Evolutionary conservation across 2,888 invertebrate genomes (phyloP), one percentile per base, ranked within the genome.

Genomic region (Drosophila acutilabella): DNA sequence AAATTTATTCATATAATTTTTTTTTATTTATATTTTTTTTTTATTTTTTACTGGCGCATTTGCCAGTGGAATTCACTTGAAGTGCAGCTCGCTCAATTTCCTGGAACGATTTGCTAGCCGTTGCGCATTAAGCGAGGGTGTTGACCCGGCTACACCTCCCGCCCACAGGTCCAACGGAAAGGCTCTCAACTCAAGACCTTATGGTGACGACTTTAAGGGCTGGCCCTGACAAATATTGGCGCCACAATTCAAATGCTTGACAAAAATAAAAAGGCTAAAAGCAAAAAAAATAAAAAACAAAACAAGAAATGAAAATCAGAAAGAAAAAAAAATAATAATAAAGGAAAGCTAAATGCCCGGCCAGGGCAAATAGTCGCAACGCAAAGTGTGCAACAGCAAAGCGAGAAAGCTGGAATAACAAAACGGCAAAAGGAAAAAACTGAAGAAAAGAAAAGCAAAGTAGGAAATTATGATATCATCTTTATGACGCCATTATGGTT

Each of bases 401-500:
- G 62, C 54, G 57, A 44, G 58, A 67, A 71, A 74, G 51, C 42
- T 42, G 50, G 56, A 60, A 65, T 50, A 70, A 64, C 70, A 70
- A 70, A 71, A 59, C 57, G 57, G 41, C 47, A 50, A 52, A 69
- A 71, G 64, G 64, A 61, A 72, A 83, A 80, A 78, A 68, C 86
- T 84, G 30, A 30, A 30, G 30, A 30, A 69, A 74, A 65, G 68
- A 59, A 72, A 83, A 80, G 81, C 70, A 88, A 81, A 81, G 88
- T 78, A 81, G 88, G 81, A 81, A 87, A 81, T 81, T 81, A 81
- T 81, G 81, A 81, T 81, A 81, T 81, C 81, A 81, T 81, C 85
- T 81, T 81, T 81, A 81, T 81, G 81, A 88, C 88, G 88, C 81
- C 81, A 81, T 81, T 88, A 87, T 78, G 80, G 82, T 79, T 74